Percentiles rank a stretch among this genome's conserved stretches.
Evolutionary conservation across 2,797 vertebrate species (phyloP).

Genomic region (Gila robusta): DNA sequence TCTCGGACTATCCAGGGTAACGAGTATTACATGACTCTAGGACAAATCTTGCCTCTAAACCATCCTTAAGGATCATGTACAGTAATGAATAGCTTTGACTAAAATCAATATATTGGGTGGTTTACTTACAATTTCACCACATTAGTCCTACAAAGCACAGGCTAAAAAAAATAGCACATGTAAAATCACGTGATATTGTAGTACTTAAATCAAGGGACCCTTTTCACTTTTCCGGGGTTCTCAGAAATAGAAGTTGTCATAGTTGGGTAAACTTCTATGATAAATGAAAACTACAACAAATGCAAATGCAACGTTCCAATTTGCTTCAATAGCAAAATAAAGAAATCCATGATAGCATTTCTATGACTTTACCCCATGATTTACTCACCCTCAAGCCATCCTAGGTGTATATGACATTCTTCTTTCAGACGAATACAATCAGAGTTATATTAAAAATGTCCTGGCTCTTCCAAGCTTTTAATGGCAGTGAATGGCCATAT

Average conservation of each 20-base stretch:
- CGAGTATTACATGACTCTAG: slow-evolving; percentile 61
- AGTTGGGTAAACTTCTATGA: background rate
- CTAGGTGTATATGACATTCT: too few relatives aligned
- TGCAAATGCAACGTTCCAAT: background rate
- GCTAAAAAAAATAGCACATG: background rate
- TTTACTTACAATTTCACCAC: background rate
- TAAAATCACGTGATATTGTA: background rate
- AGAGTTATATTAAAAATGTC: too few relatives aligned
- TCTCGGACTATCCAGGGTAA: slow-evolving; percentile 55
- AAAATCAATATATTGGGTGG: background rate
- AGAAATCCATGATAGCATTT: background rate
- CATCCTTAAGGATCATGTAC: background rate
- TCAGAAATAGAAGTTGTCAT: background rate
- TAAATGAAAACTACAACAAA: background rate
- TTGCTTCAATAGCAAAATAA: background rate
- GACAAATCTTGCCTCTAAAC: background rate
- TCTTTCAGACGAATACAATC: too few relatives aligned
- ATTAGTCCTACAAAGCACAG: background rate
- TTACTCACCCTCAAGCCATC: too few relatives aligned
- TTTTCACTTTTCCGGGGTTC: background rate
- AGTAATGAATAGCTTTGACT: background rate
- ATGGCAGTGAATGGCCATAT: too few relatives aligned
- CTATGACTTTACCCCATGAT: background rate
- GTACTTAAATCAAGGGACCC: background rate
- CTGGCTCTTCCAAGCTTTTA: too few relatives aligned